Base-by-base conservation (phyloP, 2,888 invertebrate genomes). In the Lypha dubia region DNA sequence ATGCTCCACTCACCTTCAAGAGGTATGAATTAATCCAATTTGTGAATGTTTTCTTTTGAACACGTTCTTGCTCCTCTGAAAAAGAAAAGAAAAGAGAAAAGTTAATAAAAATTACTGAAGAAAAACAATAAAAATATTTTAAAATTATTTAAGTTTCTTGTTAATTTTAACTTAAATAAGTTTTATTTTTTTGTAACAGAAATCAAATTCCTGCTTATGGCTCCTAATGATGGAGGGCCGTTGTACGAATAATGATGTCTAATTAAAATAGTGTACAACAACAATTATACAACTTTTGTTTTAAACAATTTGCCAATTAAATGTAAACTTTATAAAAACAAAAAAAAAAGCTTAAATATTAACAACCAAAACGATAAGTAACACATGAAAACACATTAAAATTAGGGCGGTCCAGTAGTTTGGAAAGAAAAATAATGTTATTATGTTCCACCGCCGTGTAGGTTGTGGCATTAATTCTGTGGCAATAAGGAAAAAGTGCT, bases 11-110 rank as follows among this genome's bases (percentile, higher is more conserved):
- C 93, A 98, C 98, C 96, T 98, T 98, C 90, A 95, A 96, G 90
- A 99, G 94, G 94, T 98, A 98, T 91, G 98, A 98, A 93, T 99
- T 99, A 93, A 99, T 98, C 98, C 99, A 99, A 93, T 99, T 99
- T 89, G 98, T 98, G 93, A 99, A 99, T 87, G 98, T 99, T 93
- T 99, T 99, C 95, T 98, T 99, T 93, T 99, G 99, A 88, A 99
- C 98, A 93, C 98, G 95, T 94, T 99, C 98, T 94, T 99, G 98
- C 94, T 99, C 98, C 95, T 98, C 99, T 99, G 96, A 84, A 96
- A 96, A 84, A 79, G 86, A 84, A 86, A 60, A 83, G 71, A 77
- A 35, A 75, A 62, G 38, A 65, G 74, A 83, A 28, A 63, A 62
- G 68, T n/a, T 6, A 17, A 73, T 3, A 51, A 58, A 70, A 60